These are phyloP conservation scores for Xanthostigma xanthostigma DNA, from an alignment of 2,888 invertebrate genomes.

Conservation along the genomic window DNA sequence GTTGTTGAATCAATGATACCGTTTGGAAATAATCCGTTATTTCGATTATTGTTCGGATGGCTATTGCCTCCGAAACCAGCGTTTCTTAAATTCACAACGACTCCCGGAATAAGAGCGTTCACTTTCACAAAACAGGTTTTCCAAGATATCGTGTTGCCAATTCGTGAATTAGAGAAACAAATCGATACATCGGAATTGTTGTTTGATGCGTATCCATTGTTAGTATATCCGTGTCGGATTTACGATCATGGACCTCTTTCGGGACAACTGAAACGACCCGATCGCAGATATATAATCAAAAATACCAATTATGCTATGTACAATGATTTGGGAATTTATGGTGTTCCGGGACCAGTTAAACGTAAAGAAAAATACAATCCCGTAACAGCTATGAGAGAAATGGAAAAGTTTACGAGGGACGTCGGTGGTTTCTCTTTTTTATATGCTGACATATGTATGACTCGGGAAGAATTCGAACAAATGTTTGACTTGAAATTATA, in stretches of 20 bases:
- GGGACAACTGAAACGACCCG: conserved; percentile 42
- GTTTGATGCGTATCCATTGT: conserved; percentile 49
- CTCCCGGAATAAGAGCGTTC: conserved; percentile 47
- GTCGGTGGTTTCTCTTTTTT: conserved; percentile 53
- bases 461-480: conserved; percentile 41
- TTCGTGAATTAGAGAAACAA: conserved; percentile 46
- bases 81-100: conserved; percentile 56
- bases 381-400: conserved; percentile 46
- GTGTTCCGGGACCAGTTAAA: conserved; percentile 48
- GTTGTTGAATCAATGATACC: conserved; percentile 57
- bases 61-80: conserved; percentile 54
- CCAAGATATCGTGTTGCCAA: conserved; percentile 54
- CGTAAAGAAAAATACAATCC: conserved; percentile 44
- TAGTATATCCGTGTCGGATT: conserved; percentile 54
- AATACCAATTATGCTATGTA: conserved; percentile 53
- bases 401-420: conserved; percentile 53
- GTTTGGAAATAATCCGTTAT: conserved; percentile 48
- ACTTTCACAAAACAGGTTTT: conserved; percentile 57
- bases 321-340: conserved; percentile 55
- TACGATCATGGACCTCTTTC: conserved; percentile 43
- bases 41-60: conserved; percentile 48
- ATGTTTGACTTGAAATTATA: conserved; percentile 55
- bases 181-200: conserved; percentile 40
- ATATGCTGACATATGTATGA: conserved; percentile 59
- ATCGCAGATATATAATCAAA: conserved; percentile 40